A percentile compares a stretch with the other conserved stretches of the same genome.
Evolutionary conservation across 2,113 vertebrate genomes (phyloP).

Genomic region (Callionymus lyra): DNA sequence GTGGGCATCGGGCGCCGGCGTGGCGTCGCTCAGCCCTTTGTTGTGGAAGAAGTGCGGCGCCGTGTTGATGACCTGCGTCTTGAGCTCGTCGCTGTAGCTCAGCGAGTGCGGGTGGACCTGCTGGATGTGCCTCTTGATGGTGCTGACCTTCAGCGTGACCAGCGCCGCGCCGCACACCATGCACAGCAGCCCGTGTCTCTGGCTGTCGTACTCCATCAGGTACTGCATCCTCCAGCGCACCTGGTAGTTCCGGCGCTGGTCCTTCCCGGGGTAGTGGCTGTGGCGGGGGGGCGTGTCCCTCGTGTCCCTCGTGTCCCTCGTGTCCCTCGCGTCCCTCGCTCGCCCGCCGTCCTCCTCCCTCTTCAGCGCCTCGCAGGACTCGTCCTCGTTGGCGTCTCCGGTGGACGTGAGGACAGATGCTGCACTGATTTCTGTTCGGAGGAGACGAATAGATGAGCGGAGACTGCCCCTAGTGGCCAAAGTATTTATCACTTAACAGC

Average conservation of each 20-base stretch:
- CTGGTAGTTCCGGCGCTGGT: conserved; percentile 86
- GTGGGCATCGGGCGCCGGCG: conserved; percentile 10
- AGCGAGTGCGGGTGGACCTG: conserved; percentile 84
- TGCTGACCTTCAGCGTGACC: conserved; percentile 80
- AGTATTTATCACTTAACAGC: too few species aligned
- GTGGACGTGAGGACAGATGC: conserved; percentile 2
- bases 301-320: background rate
- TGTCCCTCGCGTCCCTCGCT: conserved; percentile 25
- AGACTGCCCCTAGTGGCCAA: too few species aligned
- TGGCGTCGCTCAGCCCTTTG: conserved; percentile 34
- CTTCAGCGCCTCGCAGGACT: conserved; percentile 6
- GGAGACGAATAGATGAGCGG: too few species aligned
- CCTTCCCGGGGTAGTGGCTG: conserved; percentile 71
- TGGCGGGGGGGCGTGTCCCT: conserved; percentile 29
- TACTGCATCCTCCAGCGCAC: conserved; percentile 80
- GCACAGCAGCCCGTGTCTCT: conserved; percentile 74
- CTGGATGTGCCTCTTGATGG: conserved; percentile 80
- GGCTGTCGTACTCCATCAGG: conserved; percentile 87
- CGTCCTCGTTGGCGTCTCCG: conserved; percentile 12
- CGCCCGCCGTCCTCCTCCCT: conserved; percentile 35
- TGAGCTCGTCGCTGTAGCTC: conserved; percentile 70
- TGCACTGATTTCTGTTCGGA: conserved; percentile 31
- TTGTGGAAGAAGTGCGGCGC: conserved; percentile 53
- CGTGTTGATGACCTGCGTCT: conserved; percentile 72
- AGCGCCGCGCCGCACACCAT: conserved; percentile 77